Evolutionary conservation across 2,113 vertebrate species (phyloP).

Genomic region (Nesogale talazaci): DNA sequence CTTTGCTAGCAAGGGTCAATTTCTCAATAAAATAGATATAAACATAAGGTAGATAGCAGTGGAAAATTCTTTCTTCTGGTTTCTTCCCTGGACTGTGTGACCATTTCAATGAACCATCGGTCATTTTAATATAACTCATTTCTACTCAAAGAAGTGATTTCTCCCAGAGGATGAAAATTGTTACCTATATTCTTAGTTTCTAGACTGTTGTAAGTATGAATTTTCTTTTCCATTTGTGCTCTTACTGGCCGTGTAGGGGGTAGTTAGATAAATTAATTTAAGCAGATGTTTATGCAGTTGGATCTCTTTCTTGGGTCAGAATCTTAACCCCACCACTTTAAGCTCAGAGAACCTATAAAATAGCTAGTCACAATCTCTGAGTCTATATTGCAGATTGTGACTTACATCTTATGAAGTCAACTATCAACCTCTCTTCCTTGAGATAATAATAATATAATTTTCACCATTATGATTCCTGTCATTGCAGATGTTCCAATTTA

Average conservation of each 20-base stretch:
- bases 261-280: not conserved
- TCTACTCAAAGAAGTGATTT: not conserved
- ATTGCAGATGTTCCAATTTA: conserved; percentile 38
- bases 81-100: not conserved
- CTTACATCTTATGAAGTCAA: not conserved
- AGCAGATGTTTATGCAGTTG: not conserved
- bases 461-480: conserved; percentile 37
- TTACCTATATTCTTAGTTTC: not conserved
- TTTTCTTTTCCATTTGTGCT: not conserved
- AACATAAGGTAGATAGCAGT: not conserved
- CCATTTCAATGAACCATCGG: not conserved
- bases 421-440: not conserved
- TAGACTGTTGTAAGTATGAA: not conserved
- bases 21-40: not conserved
- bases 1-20: not conserved
- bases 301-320: not conserved
- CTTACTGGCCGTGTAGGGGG: not conserved
- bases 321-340: not conserved
- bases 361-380: not conserved
- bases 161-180: not conserved
- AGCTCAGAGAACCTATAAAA: not conserved
- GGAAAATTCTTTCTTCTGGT: not conserved
- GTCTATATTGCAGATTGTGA: no score
- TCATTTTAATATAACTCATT: not conserved
- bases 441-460: not conserved